Evolutionary conservation across 1,140 invertebrate genomes (phyloP), one percentile per base, ranked within the genome.

Genomic region (Ectropis grisescens): DNA sequence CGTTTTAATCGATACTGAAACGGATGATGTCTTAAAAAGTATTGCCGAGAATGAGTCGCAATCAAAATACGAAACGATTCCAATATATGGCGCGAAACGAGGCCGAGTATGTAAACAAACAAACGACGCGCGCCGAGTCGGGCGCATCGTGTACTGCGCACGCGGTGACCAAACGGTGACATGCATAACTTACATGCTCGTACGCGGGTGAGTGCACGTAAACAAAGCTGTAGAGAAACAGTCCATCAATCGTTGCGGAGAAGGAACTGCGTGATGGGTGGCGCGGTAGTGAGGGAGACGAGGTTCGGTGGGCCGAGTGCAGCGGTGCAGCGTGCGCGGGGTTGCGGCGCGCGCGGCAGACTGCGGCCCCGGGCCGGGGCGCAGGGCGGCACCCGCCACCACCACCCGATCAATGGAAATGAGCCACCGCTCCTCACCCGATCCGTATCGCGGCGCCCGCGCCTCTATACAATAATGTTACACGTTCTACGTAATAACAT

Each of bases 371-470:
- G 51, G 6, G 10, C 24, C 44, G 54, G 51, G 48, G 51, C 58
- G 51, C 57, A 57, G 61, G 59, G 59, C 60, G 46, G 37, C 52
- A 47, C 46, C 47, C 41, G 49, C 44, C 37, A 37, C 38, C 51
- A 48, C 27, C 59, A 65, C 47, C 58, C 47, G 70, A 68, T 72
- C 61, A 78, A 79, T 79, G 72, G 68, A 70, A 75, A 69, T 65
- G 52, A 72, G 54, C 55, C 50, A 6, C 29, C 19, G 26, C 28
- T 43, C 36, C 42, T 37, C 15, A 19, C 32, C 13, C 15, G 22
- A 26, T 33, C 13, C 14, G 24, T 33, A 28, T 19, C 16, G 16
- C 16, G 16, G 16, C 16, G 16, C 16, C 16, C 8, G 3, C 16
- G 3, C 16, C n/a, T n/a, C n/a, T n/a, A n/a, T n/a, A n/a, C n/a